Conservation (phyloP, 2,113 vertebrate genomes). For the Dinomys branickii region DNA sequence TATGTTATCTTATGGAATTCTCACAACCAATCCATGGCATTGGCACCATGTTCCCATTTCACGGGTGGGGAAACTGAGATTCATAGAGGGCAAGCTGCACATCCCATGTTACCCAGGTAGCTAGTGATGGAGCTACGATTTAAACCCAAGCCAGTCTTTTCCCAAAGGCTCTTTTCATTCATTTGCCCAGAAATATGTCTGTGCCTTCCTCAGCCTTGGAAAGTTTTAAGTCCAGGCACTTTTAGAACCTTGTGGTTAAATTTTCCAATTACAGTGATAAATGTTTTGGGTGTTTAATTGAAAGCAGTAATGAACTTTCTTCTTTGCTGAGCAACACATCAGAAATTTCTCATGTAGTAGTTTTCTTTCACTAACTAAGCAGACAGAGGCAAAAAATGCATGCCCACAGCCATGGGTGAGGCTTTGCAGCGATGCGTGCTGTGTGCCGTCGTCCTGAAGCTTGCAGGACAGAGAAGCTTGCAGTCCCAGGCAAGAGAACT, state of each 20-base stretch:
- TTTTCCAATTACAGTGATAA: neutral
- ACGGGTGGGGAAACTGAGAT: neutral
- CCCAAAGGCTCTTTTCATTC: neutral
- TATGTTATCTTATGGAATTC: neutral
- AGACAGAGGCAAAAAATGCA: neutral
- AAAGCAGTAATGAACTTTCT: constrained; percentile 14
- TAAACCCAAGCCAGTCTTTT: neutral
- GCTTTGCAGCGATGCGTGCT: neutral
- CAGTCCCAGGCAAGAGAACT: neutral
- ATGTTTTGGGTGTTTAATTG: constrained; percentile 42
- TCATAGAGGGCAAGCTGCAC: neutral
- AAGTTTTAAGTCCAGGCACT: neutral
- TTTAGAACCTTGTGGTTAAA: neutral
- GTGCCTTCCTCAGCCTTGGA: neutral
- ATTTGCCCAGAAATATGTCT: neutral
- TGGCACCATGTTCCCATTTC: neutral
- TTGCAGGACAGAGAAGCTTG: neutral
- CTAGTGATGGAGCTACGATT: neutral
- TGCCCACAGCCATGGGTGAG: neutral
- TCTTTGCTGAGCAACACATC: constrained; percentile 22
- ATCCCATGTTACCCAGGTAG: neutral
- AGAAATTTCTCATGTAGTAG: neutral
- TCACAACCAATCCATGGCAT: neutral
- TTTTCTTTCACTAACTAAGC: neutral
- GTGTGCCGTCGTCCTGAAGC: neutral